A percentile compares a stretch with the other conserved stretches of the same genome.
phyloP scores from a whole-genome alignment of 2,888 invertebrate species.

The Idaea dimidiata region DNA sequence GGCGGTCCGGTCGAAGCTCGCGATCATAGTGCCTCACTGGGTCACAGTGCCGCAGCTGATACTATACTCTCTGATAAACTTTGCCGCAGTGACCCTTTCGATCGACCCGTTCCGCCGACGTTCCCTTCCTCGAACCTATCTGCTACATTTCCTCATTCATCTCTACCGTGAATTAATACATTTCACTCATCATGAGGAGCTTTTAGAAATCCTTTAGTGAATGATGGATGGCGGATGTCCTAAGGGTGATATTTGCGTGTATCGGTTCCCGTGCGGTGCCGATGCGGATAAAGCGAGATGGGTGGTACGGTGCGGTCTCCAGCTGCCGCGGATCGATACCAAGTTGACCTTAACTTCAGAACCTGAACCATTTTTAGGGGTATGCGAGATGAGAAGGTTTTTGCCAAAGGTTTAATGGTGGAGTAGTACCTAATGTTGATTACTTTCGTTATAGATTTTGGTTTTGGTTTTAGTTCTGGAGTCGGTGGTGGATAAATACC shows the following conservation, averaged over 20 bases:
- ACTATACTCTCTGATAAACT: constrained; percentile 41
- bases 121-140: constrained; percentile 6
- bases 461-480: not conserved
- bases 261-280: constrained; percentile 25
- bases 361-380: constrained; percentile 41
- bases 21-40: constrained; percentile 8
- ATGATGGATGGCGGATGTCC: constrained; percentile 13
- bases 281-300: constrained; percentile 40
- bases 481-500: not conserved
- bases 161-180: not conserved
- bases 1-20: not conserved
- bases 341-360: constrained; percentile 61
- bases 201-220: constrained; percentile 15
- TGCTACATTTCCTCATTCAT: not conserved
- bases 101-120: constrained; percentile 56
- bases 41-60: constrained; percentile 12
- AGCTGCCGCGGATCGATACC: constrained; percentile 70
- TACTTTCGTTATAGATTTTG: not conserved
- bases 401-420: not conserved
- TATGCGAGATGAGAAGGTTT: constrained; percentile 7
- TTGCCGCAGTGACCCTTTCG: constrained; percentile 71
- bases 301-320: constrained; percentile 52
- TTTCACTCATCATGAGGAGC: not conserved
- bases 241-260: constrained; percentile 11
- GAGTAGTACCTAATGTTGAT: not conserved